Conservation (phyloP, 2,797 vertebrate species). For the Hafferia zeledoni region DNA sequence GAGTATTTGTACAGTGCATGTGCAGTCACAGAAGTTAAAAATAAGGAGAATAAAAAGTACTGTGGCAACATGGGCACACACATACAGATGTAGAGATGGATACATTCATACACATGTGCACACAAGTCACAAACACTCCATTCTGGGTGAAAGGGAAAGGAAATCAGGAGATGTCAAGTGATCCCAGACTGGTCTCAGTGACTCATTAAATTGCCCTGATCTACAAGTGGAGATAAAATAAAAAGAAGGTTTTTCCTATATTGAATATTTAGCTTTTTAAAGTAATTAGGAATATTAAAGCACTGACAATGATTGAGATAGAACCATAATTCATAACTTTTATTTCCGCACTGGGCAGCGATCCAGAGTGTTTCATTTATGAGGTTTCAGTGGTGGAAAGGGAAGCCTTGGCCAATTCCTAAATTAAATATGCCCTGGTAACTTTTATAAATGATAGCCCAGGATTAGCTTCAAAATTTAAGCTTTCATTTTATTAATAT, state of each 20-base stretch:
- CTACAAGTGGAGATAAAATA: conserved; percentile 74
- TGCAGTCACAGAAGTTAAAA: neutral
- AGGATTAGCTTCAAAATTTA: conserved; percentile 76
- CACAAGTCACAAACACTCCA: neutral
- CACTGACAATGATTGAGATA: conserved; percentile 92
- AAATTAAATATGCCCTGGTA: conserved; percentile 96
- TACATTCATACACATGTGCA: too few relatives aligned
- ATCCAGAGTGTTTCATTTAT: conserved; percentile 97
- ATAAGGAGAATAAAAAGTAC: neutral
- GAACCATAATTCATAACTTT: conserved; percentile 98
- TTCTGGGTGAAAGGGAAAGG: neutral
- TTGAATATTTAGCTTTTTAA: conserved; percentile 83
- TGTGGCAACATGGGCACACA: neutral
- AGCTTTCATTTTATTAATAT: conserved; percentile 75
- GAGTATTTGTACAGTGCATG: neutral
- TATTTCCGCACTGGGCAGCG: conserved; percentile 93
- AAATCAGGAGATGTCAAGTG: conserved; percentile 35
- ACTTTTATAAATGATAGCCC: conserved; percentile 81
- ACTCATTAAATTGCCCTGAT: conserved; percentile 72
- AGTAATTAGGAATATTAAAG: conserved; percentile 95
- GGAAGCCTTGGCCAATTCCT: conserved; percentile 92
- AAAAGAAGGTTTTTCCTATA: conserved; percentile 75
- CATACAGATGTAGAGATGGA: neutral
- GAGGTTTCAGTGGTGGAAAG: conserved; percentile 92
- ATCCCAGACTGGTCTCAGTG: neutral